Conservation (phyloP, 2,797 vertebrate genomes). For the Arrhamphus sclerolepis region DNA sequence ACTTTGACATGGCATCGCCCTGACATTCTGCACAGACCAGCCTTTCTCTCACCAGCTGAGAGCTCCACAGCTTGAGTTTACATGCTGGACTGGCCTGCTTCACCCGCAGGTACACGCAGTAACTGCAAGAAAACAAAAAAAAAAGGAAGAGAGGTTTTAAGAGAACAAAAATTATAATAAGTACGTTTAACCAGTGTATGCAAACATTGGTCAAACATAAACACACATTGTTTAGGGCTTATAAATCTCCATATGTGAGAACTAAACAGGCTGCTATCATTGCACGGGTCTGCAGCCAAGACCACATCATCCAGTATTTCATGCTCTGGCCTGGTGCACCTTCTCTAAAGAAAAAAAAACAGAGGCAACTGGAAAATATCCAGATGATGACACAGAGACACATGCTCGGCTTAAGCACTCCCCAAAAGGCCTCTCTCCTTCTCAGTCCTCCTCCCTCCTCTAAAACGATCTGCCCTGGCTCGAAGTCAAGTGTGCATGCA, state of each 20-base stretch:
- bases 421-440: background rate
- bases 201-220: conserved; percentile 7
- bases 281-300: conserved; percentile 1
- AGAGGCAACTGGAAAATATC: conserved; percentile 6
- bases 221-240: background rate
- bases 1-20: conserved; percentile 71
- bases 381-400: conserved; percentile 5
- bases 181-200: too few relatives aligned
- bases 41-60: conserved; percentile 76
- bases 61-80: conserved; percentile 80
- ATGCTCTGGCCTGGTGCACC: background rate
- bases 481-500: conserved; percentile 5
- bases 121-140: conserved; percentile 68
- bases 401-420: conserved; percentile 7
- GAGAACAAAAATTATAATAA: background rate
- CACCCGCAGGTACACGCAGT: conserved; percentile 85
- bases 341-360: conserved; percentile 21
- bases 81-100: conserved; percentile 81
- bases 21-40: conserved; percentile 84
- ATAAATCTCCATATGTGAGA: conserved; percentile 3
- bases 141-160: background rate
- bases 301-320: background rate
- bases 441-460: background rate
- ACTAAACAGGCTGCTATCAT: background rate
- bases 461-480: conserved; percentile 11